These are phyloP conservation scores for Agriotes lineatus DNA, from an alignment of 2,888 invertebrate genomes.

Conservation along the genomic window DNA sequence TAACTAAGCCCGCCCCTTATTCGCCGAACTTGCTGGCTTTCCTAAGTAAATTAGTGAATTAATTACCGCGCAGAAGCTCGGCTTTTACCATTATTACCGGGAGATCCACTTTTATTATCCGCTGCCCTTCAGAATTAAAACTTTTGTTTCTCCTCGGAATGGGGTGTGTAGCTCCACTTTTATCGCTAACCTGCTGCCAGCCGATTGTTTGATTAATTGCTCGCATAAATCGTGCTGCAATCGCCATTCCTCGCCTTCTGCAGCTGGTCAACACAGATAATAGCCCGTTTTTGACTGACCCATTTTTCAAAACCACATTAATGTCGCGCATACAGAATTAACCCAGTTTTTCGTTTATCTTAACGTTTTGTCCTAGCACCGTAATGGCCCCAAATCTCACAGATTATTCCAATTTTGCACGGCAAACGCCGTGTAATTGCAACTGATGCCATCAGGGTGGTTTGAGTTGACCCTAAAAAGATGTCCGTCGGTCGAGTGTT, in stretches of 20 bases:
- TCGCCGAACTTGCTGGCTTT: constrained; percentile 30
- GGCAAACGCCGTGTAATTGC: too few species aligned
- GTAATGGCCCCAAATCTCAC: too few species aligned
- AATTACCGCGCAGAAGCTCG: constrained; percentile 33
- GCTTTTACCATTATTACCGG: constrained; percentile 34
- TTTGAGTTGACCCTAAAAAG: too few species aligned
- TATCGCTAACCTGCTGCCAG: constrained; percentile 9
- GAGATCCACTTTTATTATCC: constrained; percentile 20
- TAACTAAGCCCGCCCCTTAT: constrained; percentile 27
- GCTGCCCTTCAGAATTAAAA: constrained; percentile 19
- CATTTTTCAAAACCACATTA: neutral
- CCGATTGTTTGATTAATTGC: constrained; percentile 23
- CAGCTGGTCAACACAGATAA: constrained; percentile 11
- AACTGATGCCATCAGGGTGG: too few species aligned
- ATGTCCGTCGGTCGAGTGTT: too few species aligned
- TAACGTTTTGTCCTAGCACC: too few species aligned
- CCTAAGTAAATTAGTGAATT: constrained; percentile 40
- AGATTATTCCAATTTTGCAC: too few species aligned
- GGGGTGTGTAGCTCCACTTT: neutral
- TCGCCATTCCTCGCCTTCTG: constrained; percentile 15
- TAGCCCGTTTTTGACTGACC: constrained; percentile 1
- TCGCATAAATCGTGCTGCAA: constrained; percentile 14
- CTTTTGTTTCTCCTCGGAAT: constrained; percentile 9
- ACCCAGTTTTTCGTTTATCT: too few species aligned
- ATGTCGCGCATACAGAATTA: neutral